Percentiles rank a stretch among this genome's conserved stretches.
Evolutionary conservation across 2,113 vertebrate species (phyloP).

Genomic region (Sinocyclocheilus rhinocerous): DNA sequence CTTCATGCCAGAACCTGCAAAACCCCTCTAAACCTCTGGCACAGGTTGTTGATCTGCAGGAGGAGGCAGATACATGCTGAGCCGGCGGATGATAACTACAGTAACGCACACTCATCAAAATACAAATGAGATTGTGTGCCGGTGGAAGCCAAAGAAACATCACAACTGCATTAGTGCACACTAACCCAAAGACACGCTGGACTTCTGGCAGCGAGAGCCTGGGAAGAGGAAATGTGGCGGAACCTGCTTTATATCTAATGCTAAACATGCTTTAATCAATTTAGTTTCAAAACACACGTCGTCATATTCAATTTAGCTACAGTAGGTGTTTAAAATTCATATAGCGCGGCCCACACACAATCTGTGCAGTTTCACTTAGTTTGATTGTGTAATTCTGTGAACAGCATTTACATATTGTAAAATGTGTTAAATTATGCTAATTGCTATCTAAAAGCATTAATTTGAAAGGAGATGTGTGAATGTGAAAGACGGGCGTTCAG

Average conservation of each 20-base stretch:
- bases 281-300: background rate
- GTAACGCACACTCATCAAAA: conserved; percentile 63
- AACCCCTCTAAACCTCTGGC: background rate
- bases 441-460: background rate
- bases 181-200: conserved; percentile 57
- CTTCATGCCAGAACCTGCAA: background rate
- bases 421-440: conserved; percentile 8
- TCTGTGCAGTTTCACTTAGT: background rate
- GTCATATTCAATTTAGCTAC: background rate
- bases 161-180: conserved; percentile 69
- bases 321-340: background rate
- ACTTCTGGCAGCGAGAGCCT: conserved; percentile 45
- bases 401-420: background rate
- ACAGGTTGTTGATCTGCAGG: conserved; percentile 45
- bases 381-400: background rate
- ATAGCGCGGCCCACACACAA: background rate
- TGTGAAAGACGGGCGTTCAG: background rate
- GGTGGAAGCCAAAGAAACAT: conserved; percentile 71
- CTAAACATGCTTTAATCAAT: background rate
- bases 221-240: conserved; percentile 31
- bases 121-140: conserved; percentile 69
- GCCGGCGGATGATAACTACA: conserved; percentile 59
- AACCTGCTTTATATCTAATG: conserved; percentile 3
- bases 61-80: conserved; percentile 64
- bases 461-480: background rate